phyloP scores from a whole-genome alignment of 2,113 vertebrate genomes.

The Cisticola juncidis region DNA sequence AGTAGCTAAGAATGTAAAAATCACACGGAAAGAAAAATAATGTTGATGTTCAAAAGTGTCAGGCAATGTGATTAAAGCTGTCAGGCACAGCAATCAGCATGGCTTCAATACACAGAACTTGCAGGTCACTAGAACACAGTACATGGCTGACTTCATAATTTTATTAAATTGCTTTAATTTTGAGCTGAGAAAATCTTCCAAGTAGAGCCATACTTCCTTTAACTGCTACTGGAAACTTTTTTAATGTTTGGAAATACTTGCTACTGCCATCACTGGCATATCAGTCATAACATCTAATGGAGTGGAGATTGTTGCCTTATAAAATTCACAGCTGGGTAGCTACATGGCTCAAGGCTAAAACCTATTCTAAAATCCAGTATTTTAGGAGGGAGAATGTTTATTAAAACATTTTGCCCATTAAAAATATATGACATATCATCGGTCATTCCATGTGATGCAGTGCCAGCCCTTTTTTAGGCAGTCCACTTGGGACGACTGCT shows the following conservation, averaged over 20 bases:
- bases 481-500: conserved; percentile 68
- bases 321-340: conserved; percentile 84
- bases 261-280: conserved; percentile 44
- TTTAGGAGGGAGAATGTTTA: conserved; percentile 78
- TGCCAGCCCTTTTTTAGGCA: conserved; percentile 72
- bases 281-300: conserved; percentile 80
- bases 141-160: background rate
- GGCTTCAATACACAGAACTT: background rate
- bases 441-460: conserved; percentile 79
- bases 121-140: background rate
- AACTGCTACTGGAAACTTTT: conserved; percentile 68
- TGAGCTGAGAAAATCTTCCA: background rate
- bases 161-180: background rate
- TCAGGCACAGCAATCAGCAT: background rate
- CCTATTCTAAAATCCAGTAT: conserved; percentile 75
- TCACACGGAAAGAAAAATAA: background rate
- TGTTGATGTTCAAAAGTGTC: background rate
- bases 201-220: conserved; percentile 21
- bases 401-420: conserved; percentile 82
- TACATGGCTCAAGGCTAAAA: conserved; percentile 84
- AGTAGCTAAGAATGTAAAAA: background rate
- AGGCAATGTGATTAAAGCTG: background rate
- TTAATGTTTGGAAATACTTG: conserved; percentile 55
- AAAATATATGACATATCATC: conserved; percentile 80
- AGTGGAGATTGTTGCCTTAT: conserved; percentile 80